Evolutionary conservation across 2,113 vertebrate genomes (phyloP).

Genomic region (Fukomys damarensis): DNA sequence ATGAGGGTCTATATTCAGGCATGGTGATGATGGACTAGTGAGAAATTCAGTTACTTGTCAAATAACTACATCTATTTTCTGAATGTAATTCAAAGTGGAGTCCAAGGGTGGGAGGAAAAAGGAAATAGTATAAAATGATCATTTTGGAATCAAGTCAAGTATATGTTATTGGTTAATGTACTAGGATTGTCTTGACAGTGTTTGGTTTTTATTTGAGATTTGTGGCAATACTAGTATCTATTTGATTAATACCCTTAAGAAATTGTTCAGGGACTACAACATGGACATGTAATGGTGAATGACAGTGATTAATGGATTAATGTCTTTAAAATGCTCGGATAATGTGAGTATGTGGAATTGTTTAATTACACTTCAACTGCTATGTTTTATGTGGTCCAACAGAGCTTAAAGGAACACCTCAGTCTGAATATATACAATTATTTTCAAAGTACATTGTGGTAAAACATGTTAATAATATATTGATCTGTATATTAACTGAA

Average conservation of each 20-base stretch:
- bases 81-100: background rate
- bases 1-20: background rate
- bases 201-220: slow-evolving; percentile 34
- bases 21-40: background rate
- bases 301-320: too few species aligned
- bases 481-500: background rate
- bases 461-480: slow-evolving; percentile 31
- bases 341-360: slow-evolving; percentile 22
- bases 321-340: slow-evolving; percentile 59
- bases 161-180: background rate
- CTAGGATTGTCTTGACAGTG: slow-evolving; percentile 18
- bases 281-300: slow-evolving; percentile 20
- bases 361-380: slow-evolving; percentile 25
- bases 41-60: slow-evolving; percentile 19
- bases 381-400: slow-evolving; percentile 14
- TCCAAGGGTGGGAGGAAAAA: background rate
- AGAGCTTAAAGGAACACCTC: background rate
- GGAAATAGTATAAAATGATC: background rate
- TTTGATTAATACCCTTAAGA: slow-evolving; percentile 41
- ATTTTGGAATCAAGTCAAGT: background rate
- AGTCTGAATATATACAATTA: slow-evolving; percentile 4
- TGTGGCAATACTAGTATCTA: background rate
- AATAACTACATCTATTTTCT: background rate
- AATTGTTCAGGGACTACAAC: slow-evolving; percentile 7
- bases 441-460: background rate